Evolutionary conservation across 2,888 invertebrate genomes (phyloP).

Genomic region (Miltochrista miniata): DNA sequence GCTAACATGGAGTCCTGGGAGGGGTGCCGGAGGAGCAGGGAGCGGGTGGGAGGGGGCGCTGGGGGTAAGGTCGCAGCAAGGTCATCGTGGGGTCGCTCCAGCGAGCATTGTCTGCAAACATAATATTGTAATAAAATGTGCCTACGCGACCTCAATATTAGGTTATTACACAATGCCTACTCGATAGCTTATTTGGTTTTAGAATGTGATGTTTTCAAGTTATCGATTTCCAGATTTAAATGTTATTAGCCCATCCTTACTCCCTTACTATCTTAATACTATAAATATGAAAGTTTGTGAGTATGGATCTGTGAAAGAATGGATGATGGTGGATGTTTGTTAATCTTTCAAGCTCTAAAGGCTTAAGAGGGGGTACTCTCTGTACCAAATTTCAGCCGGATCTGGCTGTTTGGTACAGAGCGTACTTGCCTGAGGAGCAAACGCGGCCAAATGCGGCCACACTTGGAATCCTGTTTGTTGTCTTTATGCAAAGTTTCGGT

Average conservation of each 20-base stretch:
- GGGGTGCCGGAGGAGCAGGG: conserved; percentile 45
- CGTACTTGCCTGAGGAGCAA: too few species aligned
- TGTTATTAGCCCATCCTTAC: not conserved
- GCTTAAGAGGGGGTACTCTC: too few species aligned
- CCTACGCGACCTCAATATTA: conserved; percentile 41
- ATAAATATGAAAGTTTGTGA: too few species aligned
- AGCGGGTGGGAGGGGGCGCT: conserved; percentile 21
- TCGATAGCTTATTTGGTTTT: conserved; percentile 30
- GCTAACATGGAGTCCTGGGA: conserved; percentile 61
- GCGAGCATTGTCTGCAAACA: conserved; percentile 52
- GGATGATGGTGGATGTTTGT: too few species aligned
- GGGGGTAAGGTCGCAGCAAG: conserved; percentile 65
- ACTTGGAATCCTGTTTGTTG: too few species aligned
- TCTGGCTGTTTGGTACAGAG: too few species aligned
- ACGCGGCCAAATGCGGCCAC: too few species aligned
- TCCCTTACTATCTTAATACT: too few species aligned
- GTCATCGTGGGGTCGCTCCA: conserved; percentile 59
- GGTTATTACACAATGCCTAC: conserved; percentile 36
- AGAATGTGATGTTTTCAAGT: not conserved
- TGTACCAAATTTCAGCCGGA: too few species aligned
- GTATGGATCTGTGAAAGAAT: too few species aligned
- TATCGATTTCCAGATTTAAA: not conserved
- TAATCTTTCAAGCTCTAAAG: too few species aligned
- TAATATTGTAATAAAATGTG: conserved; percentile 48
- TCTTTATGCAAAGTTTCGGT: too few species aligned